phyloP scores from a whole-genome alignment of 1,140 invertebrate species.

The Heterodera carotae region DNA sequence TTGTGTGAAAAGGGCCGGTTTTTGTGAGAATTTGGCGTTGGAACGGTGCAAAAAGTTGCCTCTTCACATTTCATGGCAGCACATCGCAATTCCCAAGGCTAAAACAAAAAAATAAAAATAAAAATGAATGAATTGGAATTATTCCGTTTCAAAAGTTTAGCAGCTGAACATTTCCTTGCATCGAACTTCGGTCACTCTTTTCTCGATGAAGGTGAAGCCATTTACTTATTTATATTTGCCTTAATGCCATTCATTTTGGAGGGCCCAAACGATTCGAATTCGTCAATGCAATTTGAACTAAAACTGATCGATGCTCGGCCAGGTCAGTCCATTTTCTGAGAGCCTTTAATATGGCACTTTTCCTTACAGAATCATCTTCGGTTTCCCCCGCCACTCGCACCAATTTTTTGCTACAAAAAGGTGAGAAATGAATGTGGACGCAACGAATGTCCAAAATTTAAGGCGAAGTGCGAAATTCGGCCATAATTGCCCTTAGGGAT shows the following conservation, averaged over 20 bases:
- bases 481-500: conserved; percentile 61
- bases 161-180: conserved; percentile 63
- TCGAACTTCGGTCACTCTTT: conserved; percentile 62
- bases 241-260: too few species aligned
- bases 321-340: conserved; percentile 39
- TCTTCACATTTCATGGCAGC: conserved; percentile 63
- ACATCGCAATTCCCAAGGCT: conserved; percentile 58
- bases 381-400: conserved; percentile 49
- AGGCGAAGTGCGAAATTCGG: conserved; percentile 61
- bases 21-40: conserved; percentile 45
- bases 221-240: not conserved
- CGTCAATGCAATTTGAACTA: conserved; percentile 63
- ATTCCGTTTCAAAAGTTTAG: not conserved
- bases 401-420: conserved; percentile 64
- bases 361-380: not conserved
- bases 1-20: conserved; percentile 50
- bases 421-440: too few species aligned
- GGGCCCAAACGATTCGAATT: conserved; percentile 52
- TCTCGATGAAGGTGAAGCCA: conserved; percentile 52
- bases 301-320: conserved; percentile 47
- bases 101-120: too few species aligned
- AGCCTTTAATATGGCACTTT: too few species aligned
- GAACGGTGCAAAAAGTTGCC: conserved; percentile 54
- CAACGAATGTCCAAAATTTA: not conserved
- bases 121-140: not conserved